A percentile compares a stretch with the other conserved stretches of the same genome.
phyloP scores from a whole-genome alignment of 2,888 invertebrate genomes.

The Caenorhabditis afra region DNA sequence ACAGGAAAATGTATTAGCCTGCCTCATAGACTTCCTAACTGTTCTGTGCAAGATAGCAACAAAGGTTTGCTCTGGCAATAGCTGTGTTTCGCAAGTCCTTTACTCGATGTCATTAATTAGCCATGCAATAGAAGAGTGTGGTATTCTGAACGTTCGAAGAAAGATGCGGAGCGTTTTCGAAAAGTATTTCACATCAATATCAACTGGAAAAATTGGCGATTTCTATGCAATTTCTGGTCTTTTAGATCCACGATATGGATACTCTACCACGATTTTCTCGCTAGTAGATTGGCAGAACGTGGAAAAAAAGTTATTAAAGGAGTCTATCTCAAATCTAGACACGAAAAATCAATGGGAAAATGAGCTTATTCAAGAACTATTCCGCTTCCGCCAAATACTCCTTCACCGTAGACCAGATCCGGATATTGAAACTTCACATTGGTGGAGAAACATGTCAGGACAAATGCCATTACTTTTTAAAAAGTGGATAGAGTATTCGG shows the following conservation, averaged over 20 bases:
- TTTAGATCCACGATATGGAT: slow-evolving; percentile 34
- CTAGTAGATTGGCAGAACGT: slow-evolving; percentile 22
- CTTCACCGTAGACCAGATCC: slow-evolving; percentile 1
- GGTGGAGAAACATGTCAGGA: slow-evolving; percentile 19
- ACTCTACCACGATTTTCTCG: slow-evolving; percentile 23
- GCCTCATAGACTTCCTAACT: slow-evolving; percentile 24
- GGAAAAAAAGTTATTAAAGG: slow-evolving; percentile 9
- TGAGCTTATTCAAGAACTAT: neutral
- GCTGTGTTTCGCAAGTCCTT: slow-evolving; percentile 34
- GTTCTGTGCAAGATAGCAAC: slow-evolving; percentile 11
- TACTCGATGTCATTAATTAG: slow-evolving; percentile 31
- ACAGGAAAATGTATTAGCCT: slow-evolving; percentile 26
- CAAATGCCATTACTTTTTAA: slow-evolving; percentile 20
- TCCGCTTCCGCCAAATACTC: neutral
- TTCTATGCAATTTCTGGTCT: slow-evolving; percentile 25
- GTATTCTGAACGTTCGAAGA: slow-evolving; percentile 2
- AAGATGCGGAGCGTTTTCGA: slow-evolving; percentile 16
- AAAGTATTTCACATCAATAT: slow-evolving; percentile 15
- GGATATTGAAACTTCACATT: neutral
- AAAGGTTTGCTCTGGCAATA: slow-evolving; percentile 18
- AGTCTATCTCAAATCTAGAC: neutral
- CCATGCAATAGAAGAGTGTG: slow-evolving; percentile 20
- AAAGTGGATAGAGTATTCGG: slow-evolving; percentile 27
- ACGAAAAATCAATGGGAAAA: neutral
- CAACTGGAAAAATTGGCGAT: slow-evolving; percentile 25